phyloP scores from a whole-genome alignment of 2,797 vertebrate species.

The Sphaeramia orbicularis region DNA sequence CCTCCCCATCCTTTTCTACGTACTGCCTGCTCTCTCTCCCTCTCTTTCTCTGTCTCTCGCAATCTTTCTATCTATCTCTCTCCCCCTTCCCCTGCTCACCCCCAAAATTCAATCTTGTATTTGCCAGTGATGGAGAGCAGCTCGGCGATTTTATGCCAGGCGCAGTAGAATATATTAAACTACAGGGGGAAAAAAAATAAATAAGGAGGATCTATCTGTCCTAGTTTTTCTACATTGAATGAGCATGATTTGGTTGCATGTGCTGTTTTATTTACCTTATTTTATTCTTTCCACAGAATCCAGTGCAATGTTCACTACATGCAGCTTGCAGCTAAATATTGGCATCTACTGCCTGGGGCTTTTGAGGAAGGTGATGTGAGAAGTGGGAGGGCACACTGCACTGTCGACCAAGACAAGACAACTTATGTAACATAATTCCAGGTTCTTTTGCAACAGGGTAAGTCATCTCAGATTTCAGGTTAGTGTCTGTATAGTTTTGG shows the following conservation, averaged over 20 bases:
- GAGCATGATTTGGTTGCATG: constrained; percentile 67
- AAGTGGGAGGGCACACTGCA: constrained; percentile 4
- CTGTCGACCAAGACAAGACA: constrained; percentile 18
- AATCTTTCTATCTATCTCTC: constrained; percentile 62
- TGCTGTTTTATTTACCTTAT: constrained; percentile 64
- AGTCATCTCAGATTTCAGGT: background rate
- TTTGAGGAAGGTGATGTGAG: constrained; percentile 29
- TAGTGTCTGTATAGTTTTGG: background rate
- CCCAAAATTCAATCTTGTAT: constrained; percentile 81
- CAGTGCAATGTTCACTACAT: constrained; percentile 27
- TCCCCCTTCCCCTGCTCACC: constrained; percentile 45
- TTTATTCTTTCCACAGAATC: constrained; percentile 33
- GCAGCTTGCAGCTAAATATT: constrained; percentile 53
- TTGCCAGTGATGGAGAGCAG: constrained; percentile 73
- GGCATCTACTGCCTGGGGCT: constrained; percentile 54
- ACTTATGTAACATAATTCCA: constrained; percentile 22
- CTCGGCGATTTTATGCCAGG: constrained; percentile 67
- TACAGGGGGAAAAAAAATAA: constrained; percentile 54
- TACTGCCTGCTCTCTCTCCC: constrained; percentile 47
- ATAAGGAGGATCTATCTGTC: constrained; percentile 70
- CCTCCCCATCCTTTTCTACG: constrained; percentile 28
- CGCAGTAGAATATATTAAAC: constrained; percentile 76
- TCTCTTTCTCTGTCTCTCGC: constrained; percentile 51
- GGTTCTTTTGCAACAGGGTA: constrained; percentile 8
- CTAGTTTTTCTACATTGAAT: constrained; percentile 76